Evolutionary conservation across 2,113 vertebrate genomes (phyloP).

Genomic region (Rhynchomys soricoides): DNA sequence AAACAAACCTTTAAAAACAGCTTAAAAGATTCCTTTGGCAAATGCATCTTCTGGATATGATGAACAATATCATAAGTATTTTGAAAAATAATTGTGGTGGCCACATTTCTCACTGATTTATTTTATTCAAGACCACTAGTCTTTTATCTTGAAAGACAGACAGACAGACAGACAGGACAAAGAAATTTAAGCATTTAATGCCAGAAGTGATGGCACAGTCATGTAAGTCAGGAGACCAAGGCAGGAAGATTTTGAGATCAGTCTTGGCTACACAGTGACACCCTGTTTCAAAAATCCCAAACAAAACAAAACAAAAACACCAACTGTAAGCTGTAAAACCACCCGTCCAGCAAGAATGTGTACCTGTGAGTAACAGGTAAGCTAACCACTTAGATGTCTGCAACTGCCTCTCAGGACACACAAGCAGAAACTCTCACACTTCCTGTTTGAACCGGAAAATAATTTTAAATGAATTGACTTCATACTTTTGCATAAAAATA

Average conservation of each 20-base stretch:
- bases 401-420: neutral
- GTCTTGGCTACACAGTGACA: neutral
- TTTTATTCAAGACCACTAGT: slow-evolving; percentile 33
- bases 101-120: slow-evolving; percentile 25
- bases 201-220: neutral
- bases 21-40: slow-evolving; percentile 3
- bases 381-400: neutral
- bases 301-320: neutral
- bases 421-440: neutral
- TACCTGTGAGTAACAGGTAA: neutral
- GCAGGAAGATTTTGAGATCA: neutral
- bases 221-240: neutral
- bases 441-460: slow-evolving; percentile 30
- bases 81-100: slow-evolving; percentile 31
- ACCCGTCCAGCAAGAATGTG: neutral
- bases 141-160: neutral
- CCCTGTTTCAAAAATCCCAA: neutral
- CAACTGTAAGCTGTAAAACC: neutral
- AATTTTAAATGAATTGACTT: slow-evolving; percentile 14
- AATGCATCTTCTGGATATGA: neutral
- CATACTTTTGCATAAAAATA: neutral
- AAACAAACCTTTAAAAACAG: too few relatives aligned
- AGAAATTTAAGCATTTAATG: slow-evolving; percentile 25
- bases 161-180: neutral
- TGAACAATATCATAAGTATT: neutral